Evolutionary conservation across 2,797 vertebrate species (phyloP).

Genomic region (Lophius americanus): DNA sequence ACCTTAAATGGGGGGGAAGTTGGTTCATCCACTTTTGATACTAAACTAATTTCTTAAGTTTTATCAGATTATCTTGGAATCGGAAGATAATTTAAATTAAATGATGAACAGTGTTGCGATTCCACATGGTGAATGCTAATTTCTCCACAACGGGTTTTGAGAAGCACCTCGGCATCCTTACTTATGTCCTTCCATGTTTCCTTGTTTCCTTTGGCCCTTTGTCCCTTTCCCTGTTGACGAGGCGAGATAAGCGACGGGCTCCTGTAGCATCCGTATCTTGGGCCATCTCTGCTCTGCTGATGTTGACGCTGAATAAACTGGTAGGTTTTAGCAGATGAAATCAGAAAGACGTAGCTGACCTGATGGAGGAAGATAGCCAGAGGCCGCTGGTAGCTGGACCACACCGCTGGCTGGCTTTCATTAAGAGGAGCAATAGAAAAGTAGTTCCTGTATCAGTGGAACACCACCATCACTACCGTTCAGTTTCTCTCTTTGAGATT

Average conservation of each 20-base stretch:
- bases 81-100: conserved; percentile 52
- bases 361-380: conserved; percentile 64
- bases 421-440: conserved; percentile 39
- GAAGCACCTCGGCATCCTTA: conserved; percentile 21
- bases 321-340: conserved; percentile 78
- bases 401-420: conserved; percentile 41
- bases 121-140: conserved; percentile 49
- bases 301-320: conserved; percentile 76
- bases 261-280: conserved; percentile 67
- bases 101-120: conserved; percentile 40
- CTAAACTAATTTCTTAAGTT: conserved; percentile 49
- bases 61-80: conserved; percentile 58
- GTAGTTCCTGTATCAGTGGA: conserved; percentile 13
- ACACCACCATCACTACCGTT: neutral
- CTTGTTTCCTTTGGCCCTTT: conserved; percentile 16
- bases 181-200: conserved; percentile 15
- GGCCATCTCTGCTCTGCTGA: conserved; percentile 70
- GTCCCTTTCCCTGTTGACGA: conserved; percentile 29
- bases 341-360: conserved; percentile 74
- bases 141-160: conserved; percentile 20
- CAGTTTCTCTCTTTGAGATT: neutral
- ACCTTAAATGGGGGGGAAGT: conserved; percentile 37
- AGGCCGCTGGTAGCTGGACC: conserved; percentile 46
- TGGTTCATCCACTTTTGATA: conserved; percentile 56
- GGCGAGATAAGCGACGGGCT: conserved; percentile 64